Evolutionary conservation across 2,888 invertebrate species (phyloP).

Genomic region (Charanyca ferruginea): DNA sequence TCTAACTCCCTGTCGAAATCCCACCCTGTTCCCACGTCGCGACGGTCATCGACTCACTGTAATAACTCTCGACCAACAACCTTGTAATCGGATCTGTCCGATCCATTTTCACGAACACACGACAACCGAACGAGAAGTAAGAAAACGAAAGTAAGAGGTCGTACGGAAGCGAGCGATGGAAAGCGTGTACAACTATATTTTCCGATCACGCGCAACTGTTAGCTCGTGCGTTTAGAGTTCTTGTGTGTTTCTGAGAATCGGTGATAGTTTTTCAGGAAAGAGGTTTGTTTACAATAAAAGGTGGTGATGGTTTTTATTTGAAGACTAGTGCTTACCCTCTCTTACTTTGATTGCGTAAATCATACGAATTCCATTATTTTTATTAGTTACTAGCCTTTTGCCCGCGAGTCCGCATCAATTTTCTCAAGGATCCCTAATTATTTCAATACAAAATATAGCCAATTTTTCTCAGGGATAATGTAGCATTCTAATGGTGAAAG

Average conservation of each 20-base stretch:
- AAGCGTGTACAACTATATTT: conserved; percentile 67
- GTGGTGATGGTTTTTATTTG: not conserved
- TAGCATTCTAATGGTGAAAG: too few relatives aligned
- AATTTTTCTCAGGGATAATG: too few relatives aligned
- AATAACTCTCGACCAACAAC: conserved; percentile 45
- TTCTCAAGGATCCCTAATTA: too few relatives aligned
- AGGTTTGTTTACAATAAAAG: conserved; percentile 20
- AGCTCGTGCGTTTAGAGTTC: conserved; percentile 48
- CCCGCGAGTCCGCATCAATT: too few relatives aligned
- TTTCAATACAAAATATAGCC: too few relatives aligned
- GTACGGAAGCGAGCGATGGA: conserved; percentile 61
- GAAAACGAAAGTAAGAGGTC: conserved; percentile 64
- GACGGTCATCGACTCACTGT: conserved; percentile 31
- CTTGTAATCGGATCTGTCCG: conserved; percentile 54
- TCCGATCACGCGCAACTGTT: conserved; percentile 64
- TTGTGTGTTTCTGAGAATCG: conserved; percentile 33
- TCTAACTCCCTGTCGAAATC: not conserved
- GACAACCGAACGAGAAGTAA: conserved; percentile 57
- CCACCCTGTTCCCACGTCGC: conserved; percentile 36
- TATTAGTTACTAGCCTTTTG: too few relatives aligned
- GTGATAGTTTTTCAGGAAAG: conserved; percentile 20
- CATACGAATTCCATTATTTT: too few relatives aligned
- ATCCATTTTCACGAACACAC: conserved; percentile 56
- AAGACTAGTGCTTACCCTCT: too few relatives aligned
- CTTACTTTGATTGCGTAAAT: too few relatives aligned